phyloP scores from a whole-genome alignment of 2,888 invertebrate genomes.

The Abscondita cerata region DNA sequence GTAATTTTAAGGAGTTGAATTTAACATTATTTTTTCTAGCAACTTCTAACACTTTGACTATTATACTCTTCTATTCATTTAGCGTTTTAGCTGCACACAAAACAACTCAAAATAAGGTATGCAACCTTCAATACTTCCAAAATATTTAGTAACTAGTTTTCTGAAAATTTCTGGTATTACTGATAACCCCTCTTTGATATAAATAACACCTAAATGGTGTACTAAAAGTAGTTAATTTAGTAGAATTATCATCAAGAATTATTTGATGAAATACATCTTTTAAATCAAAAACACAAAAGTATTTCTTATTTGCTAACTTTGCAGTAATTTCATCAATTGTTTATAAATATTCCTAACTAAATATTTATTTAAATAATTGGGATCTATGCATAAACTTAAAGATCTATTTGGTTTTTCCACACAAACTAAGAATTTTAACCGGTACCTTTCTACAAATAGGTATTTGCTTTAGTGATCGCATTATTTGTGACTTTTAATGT shows the following conservation, averaged over 20 bases:
- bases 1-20: background rate
- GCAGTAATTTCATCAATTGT: background rate
- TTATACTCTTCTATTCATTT: conserved; percentile 26
- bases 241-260: background rate
- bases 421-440: too few relatives aligned
- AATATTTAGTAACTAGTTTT: conserved; percentile 35
- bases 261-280: background rate
- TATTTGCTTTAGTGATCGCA: too few relatives aligned
- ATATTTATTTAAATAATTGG: background rate
- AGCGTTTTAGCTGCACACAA: conserved; percentile 30
- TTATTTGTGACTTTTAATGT: too few relatives aligned
- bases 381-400: background rate
- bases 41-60: background rate
- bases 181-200: conserved; percentile 28
- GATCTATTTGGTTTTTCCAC: background rate
- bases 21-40: background rate
- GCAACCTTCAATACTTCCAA: conserved; percentile 36
- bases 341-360: background rate
- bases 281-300: background rate
- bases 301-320: background rate
- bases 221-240: background rate
- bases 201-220: conserved; percentile 14
- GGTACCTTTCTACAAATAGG: too few relatives aligned
- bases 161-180: conserved; percentile 26
- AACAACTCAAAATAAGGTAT: conserved; percentile 33